phyloP scores from a whole-genome alignment of 1,140 invertebrate species.

The Philaenus spumarius region DNA sequence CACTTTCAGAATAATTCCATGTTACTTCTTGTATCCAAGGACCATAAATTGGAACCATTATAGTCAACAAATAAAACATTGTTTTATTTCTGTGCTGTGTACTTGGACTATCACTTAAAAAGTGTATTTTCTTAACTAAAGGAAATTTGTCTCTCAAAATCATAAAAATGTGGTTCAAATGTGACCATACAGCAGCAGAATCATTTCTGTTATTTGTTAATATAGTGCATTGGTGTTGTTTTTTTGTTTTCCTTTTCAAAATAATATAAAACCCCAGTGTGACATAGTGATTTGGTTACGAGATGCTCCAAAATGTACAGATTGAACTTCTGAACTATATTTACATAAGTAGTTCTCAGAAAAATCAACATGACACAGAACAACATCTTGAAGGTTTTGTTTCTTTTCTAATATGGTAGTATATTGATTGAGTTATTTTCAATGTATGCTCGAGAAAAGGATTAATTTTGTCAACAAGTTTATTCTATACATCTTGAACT shows the following conservation, averaged over 20 bases:
- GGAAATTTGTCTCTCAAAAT: not conserved
- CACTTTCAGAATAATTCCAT: conserved; percentile 36
- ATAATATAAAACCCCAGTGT: conserved; percentile 34
- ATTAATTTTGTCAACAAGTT: conserved; percentile 12
- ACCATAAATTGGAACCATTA: not conserved
- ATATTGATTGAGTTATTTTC: conserved; percentile 31
- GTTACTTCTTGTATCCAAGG: conserved; percentile 18
- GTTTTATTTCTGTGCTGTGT: conserved; percentile 23
- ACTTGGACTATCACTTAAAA: conserved; percentile 9
- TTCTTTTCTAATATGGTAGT: conserved; percentile 28
- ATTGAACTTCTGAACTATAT: no score
- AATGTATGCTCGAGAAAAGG: conserved; percentile 26
- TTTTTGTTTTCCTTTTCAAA: not conserved
- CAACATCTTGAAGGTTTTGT: conserved; percentile 31
- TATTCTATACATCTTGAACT: conserved; percentile 7
- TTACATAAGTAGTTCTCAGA: conserved; percentile 33
- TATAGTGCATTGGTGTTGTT: conserved; percentile 31
- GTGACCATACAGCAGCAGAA: conserved; percentile 34
- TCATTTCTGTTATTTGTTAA: conserved; percentile 36
- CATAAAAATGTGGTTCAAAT: conserved; percentile 32
- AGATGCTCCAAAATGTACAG: conserved; percentile 32
- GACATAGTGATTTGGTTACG: conserved; percentile 33
- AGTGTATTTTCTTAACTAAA: conserved; percentile 6
- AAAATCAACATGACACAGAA: conserved; percentile 35
- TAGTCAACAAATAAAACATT: conserved; percentile 7